Evolutionary conservation across 2,797 vertebrate species (phyloP).

Genomic region (Arrhamphus sclerolepis): DNA sequence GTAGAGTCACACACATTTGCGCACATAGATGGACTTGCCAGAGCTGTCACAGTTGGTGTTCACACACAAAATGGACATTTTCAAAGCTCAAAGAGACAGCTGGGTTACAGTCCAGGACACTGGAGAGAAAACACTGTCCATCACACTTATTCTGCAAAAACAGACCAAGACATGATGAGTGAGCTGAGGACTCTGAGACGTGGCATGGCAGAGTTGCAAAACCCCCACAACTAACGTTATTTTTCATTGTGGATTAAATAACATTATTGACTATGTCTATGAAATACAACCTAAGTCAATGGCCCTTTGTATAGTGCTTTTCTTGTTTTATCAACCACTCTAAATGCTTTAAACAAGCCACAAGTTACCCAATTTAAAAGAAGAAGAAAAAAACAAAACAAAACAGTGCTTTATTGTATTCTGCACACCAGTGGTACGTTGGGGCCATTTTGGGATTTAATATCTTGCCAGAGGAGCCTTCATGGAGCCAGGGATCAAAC

Average conservation of each 20-base stretch:
- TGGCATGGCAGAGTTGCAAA: constrained; percentile 53
- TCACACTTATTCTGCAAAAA: constrained; percentile 38
- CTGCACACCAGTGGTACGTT: not conserved
- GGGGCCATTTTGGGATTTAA: not conserved
- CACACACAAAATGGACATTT: constrained; percentile 36
- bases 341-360: not conserved
- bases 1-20: not conserved
- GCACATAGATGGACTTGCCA: constrained; percentile 31
- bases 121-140: constrained; percentile 57
- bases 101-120: constrained; percentile 64
- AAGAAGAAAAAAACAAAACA: not conserved
- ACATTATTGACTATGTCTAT: constrained; percentile 43
- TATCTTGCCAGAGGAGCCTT: constrained; percentile 1
- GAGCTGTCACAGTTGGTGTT: constrained; percentile 46
- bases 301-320: constrained; percentile 1
- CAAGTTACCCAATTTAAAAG: not conserved
- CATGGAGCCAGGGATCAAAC: constrained; percentile 7
- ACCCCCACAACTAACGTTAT: constrained; percentile 48
- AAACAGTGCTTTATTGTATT: constrained; percentile 1
- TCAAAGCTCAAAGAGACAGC: constrained; percentile 43
- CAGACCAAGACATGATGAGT: constrained; percentile 39
- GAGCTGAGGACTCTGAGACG: constrained; percentile 45
- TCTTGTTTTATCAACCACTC: not conserved
- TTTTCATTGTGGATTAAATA: constrained; percentile 42
- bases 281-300: constrained; percentile 24